Base-by-base conservation (phyloP, 2,113 vertebrate species). In the Xenopus borealis region DNA sequence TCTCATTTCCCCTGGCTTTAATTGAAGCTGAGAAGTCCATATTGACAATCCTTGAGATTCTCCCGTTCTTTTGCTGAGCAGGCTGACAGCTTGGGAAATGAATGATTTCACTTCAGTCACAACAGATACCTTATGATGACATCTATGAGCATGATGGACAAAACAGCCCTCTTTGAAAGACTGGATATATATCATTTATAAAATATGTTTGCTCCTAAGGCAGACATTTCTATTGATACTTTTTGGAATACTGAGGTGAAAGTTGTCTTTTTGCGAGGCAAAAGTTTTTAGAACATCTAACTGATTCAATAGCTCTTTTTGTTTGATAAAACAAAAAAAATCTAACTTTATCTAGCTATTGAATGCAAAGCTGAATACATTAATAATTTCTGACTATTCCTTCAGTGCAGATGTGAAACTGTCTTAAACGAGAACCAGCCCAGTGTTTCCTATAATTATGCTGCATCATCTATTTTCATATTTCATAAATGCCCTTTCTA, bases 171-270 rank as follows among this genome's bases (percentile, higher is more conserved):
- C 78, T 82, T 78, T 79, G 81, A 80, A 84, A 85, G 74, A 84
- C 75, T 81, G 83, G 71, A 78, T 83, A 79, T 77, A 86, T 69
- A 84, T n/a, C n/a, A 80, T 85, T 87, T 82, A 82, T 76, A 83
- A 79, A 80, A 72, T 80, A 61, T 66, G 19, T 75, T 46, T 74
- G 66, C 72, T 63, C 9, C 67, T 59, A 46, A 84, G 79, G 81
- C 72, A 84, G 83, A 82, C 66, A 66, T 80, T 85, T 86, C 80
- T 84, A 82, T 85, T 81, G 82, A 18, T 81, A 80, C 82, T 64
- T 75, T 66, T 4, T 79, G 78, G 79, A 78, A 81, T 84, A 83
- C 82, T 84, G 80, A 88, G 78, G 78, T 83, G 73, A 70, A 76
- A 72, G 82, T 71, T 62, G 71, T 61, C 81, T 71, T 86, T 79